Base-by-base conservation (phyloP, 2,797 vertebrate species). In the Loris lydekkerianus region DNA sequence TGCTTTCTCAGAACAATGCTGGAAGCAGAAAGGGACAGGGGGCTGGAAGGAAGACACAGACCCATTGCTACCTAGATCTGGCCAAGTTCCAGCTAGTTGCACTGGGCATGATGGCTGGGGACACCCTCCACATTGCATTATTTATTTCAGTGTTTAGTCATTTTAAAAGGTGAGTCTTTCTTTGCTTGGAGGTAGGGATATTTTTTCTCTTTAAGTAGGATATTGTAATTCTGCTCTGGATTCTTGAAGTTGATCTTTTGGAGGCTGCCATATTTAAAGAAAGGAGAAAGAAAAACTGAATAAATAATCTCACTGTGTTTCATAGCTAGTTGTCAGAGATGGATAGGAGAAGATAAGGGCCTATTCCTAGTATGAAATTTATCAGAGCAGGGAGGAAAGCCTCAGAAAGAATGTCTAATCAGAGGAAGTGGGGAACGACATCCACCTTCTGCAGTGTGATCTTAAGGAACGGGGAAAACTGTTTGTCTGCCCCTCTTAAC, bases 301-400 rank as follows among this genome's bases (percentile, higher is more conserved):
- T 87, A 93, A 96, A 91, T 96, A 95, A 92, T 89, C 76, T 75
- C 37, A 43, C 58, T 31, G 10, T 86, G 69, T 82, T 89, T 92
- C 89, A 96, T 86, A 96, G 70, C 46, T 40, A 80, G 81, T 77
- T 96, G 91, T 96, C 93, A 95, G 95, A 96, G 96, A 96, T 80
- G 69, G 94, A 96, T 86, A 72, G 85, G 80, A 49, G 17, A 46
- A 29, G 70, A 90, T 61, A 94, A 95, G 31, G 86, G 27, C 76
- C 77, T 96, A 29, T 95, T 95, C 60, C 58, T 86, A 86, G 63
- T 92, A 27, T 84, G 75, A 86, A 88, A 97, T 94, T 91, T 91
- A 95, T 94, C 78, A 90, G 82, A 72, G 82, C 53, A 65, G 34
- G 43, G 69, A 85, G 46, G 61, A 76, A 72, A 81, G 69, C 84